phyloP scores from a whole-genome alignment of 2,888 invertebrate genomes.

The Epistrophella euchroma region DNA sequence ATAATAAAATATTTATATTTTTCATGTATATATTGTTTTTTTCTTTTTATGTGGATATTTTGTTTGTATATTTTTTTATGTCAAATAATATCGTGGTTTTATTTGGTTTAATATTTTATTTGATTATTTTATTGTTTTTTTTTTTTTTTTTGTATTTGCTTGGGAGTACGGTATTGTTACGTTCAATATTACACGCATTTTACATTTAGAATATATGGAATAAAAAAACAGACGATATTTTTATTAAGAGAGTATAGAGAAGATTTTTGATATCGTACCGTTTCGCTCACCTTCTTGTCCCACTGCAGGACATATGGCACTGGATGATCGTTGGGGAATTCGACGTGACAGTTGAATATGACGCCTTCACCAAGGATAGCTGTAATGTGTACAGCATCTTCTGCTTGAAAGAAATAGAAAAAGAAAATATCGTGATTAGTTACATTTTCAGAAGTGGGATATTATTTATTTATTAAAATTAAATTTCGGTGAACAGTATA shows the following conservation, averaged over 20 bases:
- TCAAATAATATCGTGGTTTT: slow-evolving; percentile 52
- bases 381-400: slow-evolving; percentile 97
- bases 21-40: slow-evolving; percentile 67
- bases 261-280: slow-evolving; percentile 91
- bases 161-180: slow-evolving; percentile 64
- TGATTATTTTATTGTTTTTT: slow-evolving; percentile 69
- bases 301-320: slow-evolving; percentile 99
- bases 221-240: slow-evolving; percentile 79
- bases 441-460: background rate
- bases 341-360: slow-evolving; percentile 98
- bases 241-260: slow-evolving; percentile 85
- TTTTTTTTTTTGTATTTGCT: slow-evolving; percentile 78
- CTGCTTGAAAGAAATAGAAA: slow-evolving; percentile 77
- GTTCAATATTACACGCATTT: slow-evolving; percentile 74
- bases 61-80: slow-evolving; percentile 58
- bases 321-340: slow-evolving; percentile 97
- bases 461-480: background rate
- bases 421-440: background rate
- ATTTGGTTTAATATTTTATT: slow-evolving; percentile 40
- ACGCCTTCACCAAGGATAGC: slow-evolving; percentile 98
- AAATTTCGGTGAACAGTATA: background rate
- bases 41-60: slow-evolving; percentile 48
- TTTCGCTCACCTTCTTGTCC: slow-evolving; percentile 99
- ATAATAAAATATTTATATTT: slow-evolving; percentile 69
- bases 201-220: slow-evolving; percentile 77